Percentiles rank a stretch among this genome's conserved stretches.
phyloP scores from a whole-genome alignment of 1,140 invertebrate genomes.

The Pogonomyrmex barbatus region DNA sequence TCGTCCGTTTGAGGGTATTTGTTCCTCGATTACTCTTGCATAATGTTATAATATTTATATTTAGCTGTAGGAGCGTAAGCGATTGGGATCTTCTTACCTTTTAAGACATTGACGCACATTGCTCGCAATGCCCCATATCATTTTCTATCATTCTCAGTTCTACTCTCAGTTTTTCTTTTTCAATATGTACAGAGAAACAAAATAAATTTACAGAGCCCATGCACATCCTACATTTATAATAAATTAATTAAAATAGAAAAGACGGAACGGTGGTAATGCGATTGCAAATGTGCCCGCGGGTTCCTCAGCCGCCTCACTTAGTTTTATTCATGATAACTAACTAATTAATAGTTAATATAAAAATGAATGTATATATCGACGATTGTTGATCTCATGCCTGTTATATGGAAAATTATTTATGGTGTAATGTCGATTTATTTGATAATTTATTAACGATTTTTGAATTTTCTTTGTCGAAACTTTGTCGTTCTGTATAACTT shows the following conservation, averaged over 20 bases:
- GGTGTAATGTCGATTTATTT: slow-evolving; percentile 6
- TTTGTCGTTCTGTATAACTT: slow-evolving; percentile 5
- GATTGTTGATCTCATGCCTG: slow-evolving; percentile 33
- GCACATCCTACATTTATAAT: background rate
- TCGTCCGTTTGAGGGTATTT: slow-evolving; percentile 72
- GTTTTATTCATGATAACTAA: slow-evolving; percentile 53
- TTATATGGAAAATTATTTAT: slow-evolving; percentile 11
- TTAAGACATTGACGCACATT: slow-evolving; percentile 63
- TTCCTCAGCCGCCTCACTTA: slow-evolving; percentile 7
- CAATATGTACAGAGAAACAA: background rate
- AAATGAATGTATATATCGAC: slow-evolving; percentile 24
- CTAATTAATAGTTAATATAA: slow-evolving; percentile 24
- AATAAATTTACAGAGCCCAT: background rate
- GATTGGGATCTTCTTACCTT: slow-evolving; percentile 48
- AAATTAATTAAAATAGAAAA: slow-evolving; percentile 5
- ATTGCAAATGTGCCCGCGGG: slow-evolving; percentile 25
- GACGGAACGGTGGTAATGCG: background rate
- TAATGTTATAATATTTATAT: slow-evolving; percentile 71
- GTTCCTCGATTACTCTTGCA: slow-evolving; percentile 63
- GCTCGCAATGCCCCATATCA: slow-evolving; percentile 16
- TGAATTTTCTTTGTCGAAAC: slow-evolving; percentile 1
- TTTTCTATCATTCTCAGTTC: background rate
- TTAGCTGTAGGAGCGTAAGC: slow-evolving; percentile 62
- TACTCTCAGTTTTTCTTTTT: background rate
- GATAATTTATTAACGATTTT: slow-evolving; percentile 23